Conservation (phyloP, 2,888 invertebrate species). For the Napeogenes sylphis region DNA sequence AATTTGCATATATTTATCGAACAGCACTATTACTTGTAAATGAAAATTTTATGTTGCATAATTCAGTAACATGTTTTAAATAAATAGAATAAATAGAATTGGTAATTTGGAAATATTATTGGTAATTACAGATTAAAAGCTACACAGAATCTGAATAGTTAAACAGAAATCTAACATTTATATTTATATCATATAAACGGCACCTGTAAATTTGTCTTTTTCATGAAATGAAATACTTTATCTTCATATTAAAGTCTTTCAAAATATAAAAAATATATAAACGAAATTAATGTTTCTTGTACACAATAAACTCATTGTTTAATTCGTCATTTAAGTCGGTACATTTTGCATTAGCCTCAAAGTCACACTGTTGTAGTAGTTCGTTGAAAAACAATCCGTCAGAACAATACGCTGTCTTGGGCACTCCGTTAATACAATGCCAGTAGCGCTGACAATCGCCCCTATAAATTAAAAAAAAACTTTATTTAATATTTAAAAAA, state of each 20-base stretch:
- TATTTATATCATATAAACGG: too few relatives aligned
- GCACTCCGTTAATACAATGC: constrained; percentile 52
- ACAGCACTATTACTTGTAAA: too few relatives aligned
- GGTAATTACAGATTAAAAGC: too few relatives aligned
- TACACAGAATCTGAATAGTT: too few relatives aligned
- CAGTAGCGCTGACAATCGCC: constrained; percentile 69
- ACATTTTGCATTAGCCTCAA: constrained; percentile 62
- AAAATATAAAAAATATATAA: not conserved
- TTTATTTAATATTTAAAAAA: not conserved
- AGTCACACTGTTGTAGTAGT: constrained; percentile 59
- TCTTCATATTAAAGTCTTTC: not conserved
- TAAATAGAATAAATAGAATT: too few relatives aligned
- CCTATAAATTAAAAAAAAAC: constrained; percentile 36
- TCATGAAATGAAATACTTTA: too few relatives aligned
- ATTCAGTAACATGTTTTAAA: too few relatives aligned
- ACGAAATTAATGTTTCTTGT: constrained; percentile 37
- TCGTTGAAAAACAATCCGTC: constrained; percentile 69
- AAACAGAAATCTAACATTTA: too few relatives aligned
- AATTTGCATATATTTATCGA: too few relatives aligned
- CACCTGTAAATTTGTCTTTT: too few relatives aligned
- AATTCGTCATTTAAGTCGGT: constrained; percentile 44
- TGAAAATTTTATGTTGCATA: too few relatives aligned
- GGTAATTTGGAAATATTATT: too few relatives aligned
- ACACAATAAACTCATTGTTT: constrained; percentile 57
- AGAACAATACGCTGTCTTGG: constrained; percentile 51